phyloP scores from a whole-genome alignment of 2,888 invertebrate genomes.

The Orthosia incerta region DNA sequence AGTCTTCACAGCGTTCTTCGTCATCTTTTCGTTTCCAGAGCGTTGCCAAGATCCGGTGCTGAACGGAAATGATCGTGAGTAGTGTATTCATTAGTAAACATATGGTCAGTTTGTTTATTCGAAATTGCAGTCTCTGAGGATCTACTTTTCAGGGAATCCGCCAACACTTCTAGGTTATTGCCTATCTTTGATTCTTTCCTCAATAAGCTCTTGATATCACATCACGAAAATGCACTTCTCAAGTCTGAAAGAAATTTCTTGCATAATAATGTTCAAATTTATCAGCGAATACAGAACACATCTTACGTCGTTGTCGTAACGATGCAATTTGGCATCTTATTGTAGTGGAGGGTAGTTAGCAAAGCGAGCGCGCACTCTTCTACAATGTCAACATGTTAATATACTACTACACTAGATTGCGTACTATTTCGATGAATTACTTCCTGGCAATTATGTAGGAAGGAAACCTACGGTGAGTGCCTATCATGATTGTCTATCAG shows the following conservation, averaged over 20 bases:
- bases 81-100: conserved; percentile 37
- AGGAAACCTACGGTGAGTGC: conserved; percentile 10
- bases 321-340: conserved; percentile 64
- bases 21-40: conserved; percentile 33
- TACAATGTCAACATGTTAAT: conserved; percentile 50
- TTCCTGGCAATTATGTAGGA: conserved; percentile 15
- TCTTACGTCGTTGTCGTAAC: conserved; percentile 46
- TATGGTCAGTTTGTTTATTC: conserved; percentile 3
- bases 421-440: conserved; percentile 29
- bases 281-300: conserved; percentile 34
- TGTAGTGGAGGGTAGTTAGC: conserved; percentile 36
- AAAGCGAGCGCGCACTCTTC: conserved; percentile 43
- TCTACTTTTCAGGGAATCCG: background rate
- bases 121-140: conserved; percentile 3
- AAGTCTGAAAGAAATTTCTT: conserved; percentile 23
- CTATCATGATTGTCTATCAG: background rate
- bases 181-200: background rate
- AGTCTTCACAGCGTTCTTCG: conserved; percentile 22
- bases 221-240: background rate
- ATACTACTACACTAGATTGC: too few relatives aligned
- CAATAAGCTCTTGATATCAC: background rate
- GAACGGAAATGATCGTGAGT: conserved; percentile 33
- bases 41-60: conserved; percentile 23
- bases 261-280: conserved; percentile 41
- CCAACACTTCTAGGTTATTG: background rate